These are phyloP conservation scores for Daphoenositta chrysoptera DNA, from an alignment of 2,113 vertebrate genomes.

Conservation along the genomic window DNA sequence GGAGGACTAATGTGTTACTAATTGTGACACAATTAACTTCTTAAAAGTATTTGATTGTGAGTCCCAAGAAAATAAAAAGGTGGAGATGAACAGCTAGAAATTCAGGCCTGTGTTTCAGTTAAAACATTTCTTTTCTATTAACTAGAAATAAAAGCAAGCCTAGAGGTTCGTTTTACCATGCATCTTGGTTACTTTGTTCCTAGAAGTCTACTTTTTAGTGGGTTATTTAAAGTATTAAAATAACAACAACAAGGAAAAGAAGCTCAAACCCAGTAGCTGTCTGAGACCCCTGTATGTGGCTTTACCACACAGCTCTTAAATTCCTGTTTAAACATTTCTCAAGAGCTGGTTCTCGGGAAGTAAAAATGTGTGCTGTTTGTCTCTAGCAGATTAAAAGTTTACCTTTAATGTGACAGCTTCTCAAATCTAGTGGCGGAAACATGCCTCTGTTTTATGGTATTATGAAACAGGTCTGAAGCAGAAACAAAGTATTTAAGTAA, in stretches of 20 bases:
- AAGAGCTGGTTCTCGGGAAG: slow-evolving; percentile 57
- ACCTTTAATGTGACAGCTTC: slow-evolving; percentile 55
- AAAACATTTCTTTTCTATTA: slow-evolving; percentile 17
- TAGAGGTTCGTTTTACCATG: slow-evolving; percentile 28
- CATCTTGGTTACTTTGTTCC: slow-evolving; percentile 18
- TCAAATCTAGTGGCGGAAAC: slow-evolving; percentile 24
- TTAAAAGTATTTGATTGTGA: slow-evolving; percentile 4
- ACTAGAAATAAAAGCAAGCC: slow-evolving; percentile 46
- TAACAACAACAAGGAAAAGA: slow-evolving; percentile 7
- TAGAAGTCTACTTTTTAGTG: slow-evolving; percentile 41
- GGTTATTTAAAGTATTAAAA: slow-evolving; percentile 50
- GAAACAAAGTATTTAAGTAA: slow-evolving; percentile 30
- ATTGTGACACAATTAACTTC: slow-evolving; percentile 65
- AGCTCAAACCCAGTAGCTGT: slow-evolving; percentile 24
- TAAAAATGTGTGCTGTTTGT: slow-evolving; percentile 60
- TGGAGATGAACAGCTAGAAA: slow-evolving; percentile 17
- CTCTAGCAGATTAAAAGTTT: slow-evolving; percentile 67
- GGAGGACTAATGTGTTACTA: slow-evolving; percentile 62
- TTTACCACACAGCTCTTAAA: slow-evolving; percentile 64
- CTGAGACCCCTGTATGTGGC: neutral
- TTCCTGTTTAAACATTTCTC: slow-evolving; percentile 69
- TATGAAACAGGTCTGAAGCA: slow-evolving; percentile 60
- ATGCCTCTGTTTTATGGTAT: slow-evolving; percentile 48
- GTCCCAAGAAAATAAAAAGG: slow-evolving; percentile 41
- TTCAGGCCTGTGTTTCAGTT: slow-evolving; percentile 5